Evolutionary conservation across 2,113 vertebrate genomes (phyloP).

Genomic region (Dipodomys stephensi): DNA sequence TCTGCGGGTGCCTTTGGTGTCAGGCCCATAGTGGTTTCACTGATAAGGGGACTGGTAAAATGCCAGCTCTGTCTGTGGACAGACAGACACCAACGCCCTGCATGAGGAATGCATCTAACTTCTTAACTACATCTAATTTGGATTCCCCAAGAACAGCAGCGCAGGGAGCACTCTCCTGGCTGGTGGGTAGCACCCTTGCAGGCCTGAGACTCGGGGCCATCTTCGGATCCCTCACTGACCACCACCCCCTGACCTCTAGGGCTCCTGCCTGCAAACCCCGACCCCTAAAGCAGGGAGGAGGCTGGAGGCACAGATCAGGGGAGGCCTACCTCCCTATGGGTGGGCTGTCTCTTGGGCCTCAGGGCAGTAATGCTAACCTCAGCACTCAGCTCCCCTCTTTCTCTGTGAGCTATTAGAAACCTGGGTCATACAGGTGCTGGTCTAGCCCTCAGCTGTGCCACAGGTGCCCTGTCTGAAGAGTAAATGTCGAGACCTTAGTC

Average conservation of each 20-base stretch:
- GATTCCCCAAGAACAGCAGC: neutral
- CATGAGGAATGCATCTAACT: slow-evolving; percentile 29
- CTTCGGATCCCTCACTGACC: neutral
- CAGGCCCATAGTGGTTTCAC: neutral
- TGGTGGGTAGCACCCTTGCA: neutral
- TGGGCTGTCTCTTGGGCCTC: neutral
- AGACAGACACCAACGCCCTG: neutral
- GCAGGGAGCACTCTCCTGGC: no score
- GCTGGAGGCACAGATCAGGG: neutral
- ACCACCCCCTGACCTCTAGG: neutral
- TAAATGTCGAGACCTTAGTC: neutral
- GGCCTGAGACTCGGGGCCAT: neutral
- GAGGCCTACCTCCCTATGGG: fast-evolving
- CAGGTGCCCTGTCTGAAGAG: neutral
- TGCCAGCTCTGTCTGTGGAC: neutral
- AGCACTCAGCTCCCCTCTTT: neutral
- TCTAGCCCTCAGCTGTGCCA: neutral
- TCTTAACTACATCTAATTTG: neutral
- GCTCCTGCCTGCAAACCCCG: neutral
- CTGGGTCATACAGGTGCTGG: neutral
- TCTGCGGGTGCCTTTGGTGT: slow-evolving; percentile 20
- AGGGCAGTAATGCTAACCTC: neutral
- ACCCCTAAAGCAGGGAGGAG: neutral
- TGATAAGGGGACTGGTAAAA: slow-evolving; percentile 40
- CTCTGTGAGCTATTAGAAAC: neutral